These are phyloP conservation scores for Prunella himalayana DNA, from an alignment of 2,113 vertebrate species.

Conservation along the genomic window DNA sequence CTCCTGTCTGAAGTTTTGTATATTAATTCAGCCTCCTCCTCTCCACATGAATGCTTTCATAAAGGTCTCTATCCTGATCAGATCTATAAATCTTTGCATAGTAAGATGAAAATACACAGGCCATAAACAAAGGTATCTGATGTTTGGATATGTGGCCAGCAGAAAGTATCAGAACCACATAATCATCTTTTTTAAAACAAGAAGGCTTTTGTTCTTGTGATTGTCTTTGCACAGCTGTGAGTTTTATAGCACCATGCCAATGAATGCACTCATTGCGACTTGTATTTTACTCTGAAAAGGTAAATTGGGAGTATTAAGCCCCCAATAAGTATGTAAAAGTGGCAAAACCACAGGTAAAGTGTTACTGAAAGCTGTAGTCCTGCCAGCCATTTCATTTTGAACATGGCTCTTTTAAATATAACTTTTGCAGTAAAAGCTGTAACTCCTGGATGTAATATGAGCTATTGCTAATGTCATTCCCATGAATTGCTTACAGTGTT, in stretches of 20 bases:
- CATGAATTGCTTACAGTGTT: constrained; percentile 63
- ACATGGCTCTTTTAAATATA: constrained; percentile 43
- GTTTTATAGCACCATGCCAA: constrained; percentile 39
- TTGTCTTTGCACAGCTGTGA: constrained; percentile 61
- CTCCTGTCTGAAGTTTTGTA: neutral
- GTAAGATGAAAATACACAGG: neutral
- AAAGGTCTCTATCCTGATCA: neutral
- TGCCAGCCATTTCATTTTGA: constrained; percentile 35
- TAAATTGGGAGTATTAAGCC: constrained; percentile 49
- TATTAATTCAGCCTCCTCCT: neutral
- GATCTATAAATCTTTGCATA: neutral
- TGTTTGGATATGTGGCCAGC: constrained; percentile 21
- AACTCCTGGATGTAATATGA: constrained; percentile 57
- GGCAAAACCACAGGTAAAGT: constrained; percentile 28
- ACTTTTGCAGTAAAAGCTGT: constrained; percentile 33
- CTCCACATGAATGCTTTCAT: neutral
- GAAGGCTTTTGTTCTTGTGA: constrained; percentile 47
- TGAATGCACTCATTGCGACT: constrained; percentile 25
- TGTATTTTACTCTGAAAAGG: constrained; percentile 53
- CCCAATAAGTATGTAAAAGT: constrained; percentile 35
- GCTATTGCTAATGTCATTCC: constrained; percentile 31
- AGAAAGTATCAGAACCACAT: constrained; percentile 47
- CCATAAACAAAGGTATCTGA: neutral
- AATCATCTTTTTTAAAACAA: constrained; percentile 40
- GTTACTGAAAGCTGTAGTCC: constrained; percentile 12